Conservation (phyloP, 2,113 vertebrate genomes). For the Thamnaconus septentrionalis region DNA sequence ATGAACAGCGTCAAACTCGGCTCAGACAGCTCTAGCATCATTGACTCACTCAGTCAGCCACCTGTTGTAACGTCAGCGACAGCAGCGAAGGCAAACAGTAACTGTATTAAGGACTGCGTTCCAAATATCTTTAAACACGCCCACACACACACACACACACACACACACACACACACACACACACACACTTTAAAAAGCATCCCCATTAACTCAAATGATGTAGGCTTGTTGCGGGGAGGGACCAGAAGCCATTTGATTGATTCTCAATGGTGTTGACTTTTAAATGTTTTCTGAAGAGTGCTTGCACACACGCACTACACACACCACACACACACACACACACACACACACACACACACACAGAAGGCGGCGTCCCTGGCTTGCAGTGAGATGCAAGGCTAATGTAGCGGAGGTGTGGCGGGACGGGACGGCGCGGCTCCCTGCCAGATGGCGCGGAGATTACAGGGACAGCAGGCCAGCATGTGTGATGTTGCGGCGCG, state of each 20-base stretch:
- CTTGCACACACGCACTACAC: slow-evolving; percentile 5
- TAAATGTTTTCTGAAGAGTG: slow-evolving; percentile 41
- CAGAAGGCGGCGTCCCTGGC: slow-evolving; percentile 22
- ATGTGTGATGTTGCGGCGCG: slow-evolving; percentile 46
- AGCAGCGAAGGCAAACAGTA: no score
- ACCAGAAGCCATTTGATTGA: slow-evolving; percentile 31
- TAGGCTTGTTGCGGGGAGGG: slow-evolving; percentile 35
- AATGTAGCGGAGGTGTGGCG: slow-evolving; percentile 41
- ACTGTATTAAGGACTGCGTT: no score
- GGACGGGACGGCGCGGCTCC: slow-evolving; percentile 43
- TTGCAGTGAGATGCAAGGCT: slow-evolving; percentile 47
- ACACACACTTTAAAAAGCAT: slow-evolving; percentile 1
- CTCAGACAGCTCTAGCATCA: no score
- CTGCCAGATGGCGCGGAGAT: slow-evolving; percentile 65
- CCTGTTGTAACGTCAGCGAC: no score
- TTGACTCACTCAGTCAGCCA: no score
- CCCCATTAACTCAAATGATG: slow-evolving; percentile 42
- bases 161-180: background rate
- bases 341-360: background rate
- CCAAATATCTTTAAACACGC: no score
- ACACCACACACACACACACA: background rate
- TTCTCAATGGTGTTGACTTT: slow-evolving; percentile 40
- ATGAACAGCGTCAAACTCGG: no score
- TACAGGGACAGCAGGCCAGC: slow-evolving; percentile 59
- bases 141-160: no score